Percentiles rank a stretch among this genome's conserved stretches.
These are phyloP conservation scores for Corynorhinus townsendii DNA, from an alignment of 2,113 vertebrate genomes.

Conservation along the genomic window DNA sequence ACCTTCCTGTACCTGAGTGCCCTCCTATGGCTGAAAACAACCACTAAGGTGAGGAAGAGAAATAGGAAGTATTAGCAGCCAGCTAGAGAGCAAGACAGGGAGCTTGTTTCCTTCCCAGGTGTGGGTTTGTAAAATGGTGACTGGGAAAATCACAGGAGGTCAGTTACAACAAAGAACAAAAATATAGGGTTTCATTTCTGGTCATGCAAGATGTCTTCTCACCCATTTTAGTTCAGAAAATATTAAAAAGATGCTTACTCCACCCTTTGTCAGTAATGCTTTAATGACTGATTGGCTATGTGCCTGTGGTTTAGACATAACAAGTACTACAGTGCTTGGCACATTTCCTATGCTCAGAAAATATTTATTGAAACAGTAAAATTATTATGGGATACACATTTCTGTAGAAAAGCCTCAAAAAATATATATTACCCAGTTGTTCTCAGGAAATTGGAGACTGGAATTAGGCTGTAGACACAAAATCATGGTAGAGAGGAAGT, in stretches of 20 bases:
- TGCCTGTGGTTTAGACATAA: not conserved
- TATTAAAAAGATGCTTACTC: not conserved
- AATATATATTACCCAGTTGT: not conserved
- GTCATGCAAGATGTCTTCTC: not conserved
- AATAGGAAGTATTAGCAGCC: not conserved
- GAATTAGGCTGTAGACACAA: conserved; percentile 11
- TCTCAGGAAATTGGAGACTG: conserved; percentile 24
- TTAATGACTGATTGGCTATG: not conserved
- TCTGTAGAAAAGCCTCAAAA: not conserved
- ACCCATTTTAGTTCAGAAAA: not conserved
- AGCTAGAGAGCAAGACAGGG: not conserved
- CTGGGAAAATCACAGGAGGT: not conserved
- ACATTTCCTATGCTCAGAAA: not conserved
- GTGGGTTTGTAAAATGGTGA: not conserved
- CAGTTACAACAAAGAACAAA: conserved; percentile 3
- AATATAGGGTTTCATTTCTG: not conserved
- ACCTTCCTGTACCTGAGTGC: not conserved
- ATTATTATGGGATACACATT: not conserved
- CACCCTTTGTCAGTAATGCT: not conserved
- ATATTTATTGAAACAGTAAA: conserved; percentile 7
- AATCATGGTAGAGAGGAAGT: conserved; percentile 33
- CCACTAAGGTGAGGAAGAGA: not conserved
- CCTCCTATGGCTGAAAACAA: not conserved
- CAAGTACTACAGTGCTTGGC: not conserved
- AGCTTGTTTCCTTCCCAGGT: not conserved